phyloP scores from a whole-genome alignment of 2,888 invertebrate species.

The Lacanobia wlatinum region DNA sequence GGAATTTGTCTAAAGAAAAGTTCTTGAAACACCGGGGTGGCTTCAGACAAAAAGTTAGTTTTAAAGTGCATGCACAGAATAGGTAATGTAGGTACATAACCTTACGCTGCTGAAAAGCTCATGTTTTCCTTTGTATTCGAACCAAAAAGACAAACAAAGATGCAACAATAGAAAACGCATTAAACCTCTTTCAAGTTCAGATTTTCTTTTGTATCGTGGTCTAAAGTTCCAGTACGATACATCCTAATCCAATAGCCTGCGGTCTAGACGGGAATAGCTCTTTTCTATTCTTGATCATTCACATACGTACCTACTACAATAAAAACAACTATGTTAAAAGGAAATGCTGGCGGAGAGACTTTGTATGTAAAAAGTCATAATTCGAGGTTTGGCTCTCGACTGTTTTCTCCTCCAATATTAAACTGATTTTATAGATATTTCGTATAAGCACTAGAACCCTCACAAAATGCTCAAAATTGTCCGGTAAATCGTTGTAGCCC shows the following conservation, averaged over 20 bases:
- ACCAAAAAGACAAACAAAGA: slow-evolving; percentile 15
- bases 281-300: slow-evolving; percentile 44
- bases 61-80: neutral
- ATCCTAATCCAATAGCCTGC: slow-evolving; percentile 71
- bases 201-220: slow-evolving; percentile 45
- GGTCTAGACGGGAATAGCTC: slow-evolving; percentile 64
- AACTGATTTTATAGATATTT: no score
- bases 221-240: slow-evolving; percentile 56
- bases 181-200: slow-evolving; percentile 45
- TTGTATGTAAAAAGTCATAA: no score
- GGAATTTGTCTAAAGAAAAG: neutral
- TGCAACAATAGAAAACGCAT: slow-evolving; percentile 46
- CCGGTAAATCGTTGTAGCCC: no score
- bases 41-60: slow-evolving; percentile 6
- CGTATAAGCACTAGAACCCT: no score
- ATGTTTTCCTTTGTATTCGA: slow-evolving; percentile 13
- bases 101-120: slow-evolving; percentile 12
- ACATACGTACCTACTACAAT: slow-evolving; percentile 7
- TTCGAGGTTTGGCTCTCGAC: no score
- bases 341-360: no score
- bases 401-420: no score
- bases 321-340: no score
- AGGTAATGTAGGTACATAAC: neutral
- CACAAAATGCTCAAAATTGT: no score
- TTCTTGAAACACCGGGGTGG: neutral